Base-by-base conservation (phyloP, 92 coral and sea anemone species). In the Palythoa grandis region DNA sequence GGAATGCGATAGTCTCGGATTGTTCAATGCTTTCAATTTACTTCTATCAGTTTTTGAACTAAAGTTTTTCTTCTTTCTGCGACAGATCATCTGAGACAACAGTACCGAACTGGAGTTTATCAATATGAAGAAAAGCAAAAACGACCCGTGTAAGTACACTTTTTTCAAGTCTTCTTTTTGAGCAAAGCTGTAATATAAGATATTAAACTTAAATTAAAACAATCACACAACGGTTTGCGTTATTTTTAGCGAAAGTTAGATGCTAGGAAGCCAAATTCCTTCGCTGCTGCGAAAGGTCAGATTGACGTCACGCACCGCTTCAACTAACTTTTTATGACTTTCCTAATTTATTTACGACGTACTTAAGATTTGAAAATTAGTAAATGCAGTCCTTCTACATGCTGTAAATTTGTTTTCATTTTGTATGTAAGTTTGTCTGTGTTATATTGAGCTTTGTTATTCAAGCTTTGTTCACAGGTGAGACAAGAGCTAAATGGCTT, bases 121-220 rank as follows among this genome's bases (percentile, higher is more conserved):
- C 65, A 37, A 25, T 29, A 73, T 87, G 70, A 89, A 89, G 75
- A 85, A 83, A 68, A 84, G 86, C 25, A 89, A 85, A 65, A 86
- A 74, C 50, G 92, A 89, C 57, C 89, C 92, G 12, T 79, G 92
- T 89, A 63, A 89, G 92, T 89, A 89, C 86, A 29, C 35, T 29
- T n/a, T 7, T 22, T 12, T 65, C 40, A 23, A 48, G 20, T 13
- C 2, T 5, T 7, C 12, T 4, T 14, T 47, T 80, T 39, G 19
- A 12, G 22, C 14, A 76, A 6, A 25, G 37, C 17, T 9, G 4
- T 37, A 11, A 69, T 11, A 29, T 12, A 5, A 24, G 6, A 14
- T 69, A 3, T 69, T 63, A 20, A 63, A 35, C 17, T 24, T 69
- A 25, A 37, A 15, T 69, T 69, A 22, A 69, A 29, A 29, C 24